These are phyloP conservation scores for Mastomys natalensis DNA, from an alignment of 2,113 vertebrate genomes.

Conservation along the genomic window DNA sequence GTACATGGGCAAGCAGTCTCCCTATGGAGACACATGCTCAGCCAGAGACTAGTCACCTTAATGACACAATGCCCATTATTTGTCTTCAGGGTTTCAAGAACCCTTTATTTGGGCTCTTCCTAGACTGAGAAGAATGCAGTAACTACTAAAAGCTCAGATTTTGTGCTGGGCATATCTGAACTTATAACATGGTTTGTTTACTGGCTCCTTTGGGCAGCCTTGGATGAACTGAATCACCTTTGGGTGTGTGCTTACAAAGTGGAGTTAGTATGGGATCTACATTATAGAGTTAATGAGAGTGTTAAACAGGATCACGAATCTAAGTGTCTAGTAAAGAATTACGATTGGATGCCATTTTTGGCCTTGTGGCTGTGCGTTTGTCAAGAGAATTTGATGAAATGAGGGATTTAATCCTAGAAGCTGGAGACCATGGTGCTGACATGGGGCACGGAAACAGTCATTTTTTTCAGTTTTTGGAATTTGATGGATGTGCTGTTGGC, in stretches of 20 bases:
- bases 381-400: neutral
- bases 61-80: neutral
- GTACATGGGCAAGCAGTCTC: neutral
- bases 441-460: neutral
- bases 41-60: neutral
- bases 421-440: neutral
- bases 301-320: neutral
- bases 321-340: neutral
- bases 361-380: neutral
- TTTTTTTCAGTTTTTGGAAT: conserved; percentile 53
- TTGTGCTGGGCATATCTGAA: neutral
- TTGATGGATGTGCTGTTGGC: neutral
- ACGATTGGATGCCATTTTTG: neutral
- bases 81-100: neutral
- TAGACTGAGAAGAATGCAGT: neutral
- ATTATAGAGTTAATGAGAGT: neutral
- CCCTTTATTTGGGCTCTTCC: neutral
- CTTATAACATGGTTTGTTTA: neutral
- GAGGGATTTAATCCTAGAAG: neutral
- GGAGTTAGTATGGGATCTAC: neutral
- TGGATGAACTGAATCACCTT: neutral
- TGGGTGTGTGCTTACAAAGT: neutral
- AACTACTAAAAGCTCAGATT: neutral
- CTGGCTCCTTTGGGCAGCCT: neutral
- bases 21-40: neutral